phyloP scores from a whole-genome alignment of 2,888 invertebrate species.

The Latheticus oryzae region DNA sequence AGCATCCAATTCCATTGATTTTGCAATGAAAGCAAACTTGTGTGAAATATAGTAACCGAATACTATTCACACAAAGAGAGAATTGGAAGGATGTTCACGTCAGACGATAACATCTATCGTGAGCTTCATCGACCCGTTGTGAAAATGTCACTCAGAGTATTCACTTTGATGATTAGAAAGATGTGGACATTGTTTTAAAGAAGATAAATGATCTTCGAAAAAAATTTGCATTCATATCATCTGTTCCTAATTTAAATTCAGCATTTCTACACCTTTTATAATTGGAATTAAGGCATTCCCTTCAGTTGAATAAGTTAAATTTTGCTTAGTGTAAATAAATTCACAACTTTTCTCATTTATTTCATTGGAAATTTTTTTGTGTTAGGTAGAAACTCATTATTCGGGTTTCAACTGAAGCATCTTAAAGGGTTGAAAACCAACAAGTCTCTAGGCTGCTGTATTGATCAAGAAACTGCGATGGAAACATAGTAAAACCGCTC shows the following conservation, averaged over 20 bases:
- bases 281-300: no score
- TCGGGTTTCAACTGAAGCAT: no score
- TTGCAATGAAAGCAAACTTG: conserved; percentile 30
- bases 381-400: no score
- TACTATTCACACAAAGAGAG: conserved; percentile 35
- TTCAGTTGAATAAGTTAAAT: no score
- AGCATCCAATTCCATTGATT: conserved; percentile 24
- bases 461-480: no score
- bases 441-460: no score
- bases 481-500: no score
- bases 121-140: conserved; percentile 33
- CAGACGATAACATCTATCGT: conserved; percentile 33
- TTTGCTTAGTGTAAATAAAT: no score
- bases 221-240: not conserved
- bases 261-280: not conserved
- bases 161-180: not conserved
- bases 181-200: conserved; percentile 1
- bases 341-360: no score
- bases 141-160: conserved; percentile 4
- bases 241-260: not conserved
- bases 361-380: no score
- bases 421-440: no score
- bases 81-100: conserved; percentile 41
- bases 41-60: conserved; percentile 34
- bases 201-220: not conserved